Base-by-base conservation (phyloP, 2,113 vertebrate species). In the Grammomys dolichurus region DNA sequence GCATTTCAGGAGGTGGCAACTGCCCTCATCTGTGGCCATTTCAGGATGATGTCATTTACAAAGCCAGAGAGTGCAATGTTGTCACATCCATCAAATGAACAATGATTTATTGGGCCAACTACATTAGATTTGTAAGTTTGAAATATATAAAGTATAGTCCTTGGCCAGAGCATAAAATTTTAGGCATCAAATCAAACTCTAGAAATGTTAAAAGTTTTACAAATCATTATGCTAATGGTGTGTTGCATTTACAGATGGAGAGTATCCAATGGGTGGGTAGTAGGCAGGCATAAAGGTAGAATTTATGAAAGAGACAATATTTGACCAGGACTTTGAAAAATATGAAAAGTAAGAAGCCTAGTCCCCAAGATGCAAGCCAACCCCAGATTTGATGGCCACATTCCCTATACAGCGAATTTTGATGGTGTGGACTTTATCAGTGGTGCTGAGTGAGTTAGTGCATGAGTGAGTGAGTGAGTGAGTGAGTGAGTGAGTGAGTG, bases 31-130 rank as follows among this genome's bases (percentile, higher is more conserved):
- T 65, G 60, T 7, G 1, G 95, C 46, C 17, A n/a, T 20, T 76
- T 63, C 40, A 78, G 20, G 43, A 67, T 96, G 87, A 95, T 91
- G 51, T 95, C 43, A 96, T 94, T 94, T 81, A 60, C 63, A 77
- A 97, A 51, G 72, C 89, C 46, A 91, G 84, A 89, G 90, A 94
- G 72, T 84, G 20, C 40, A 70, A 36, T 76, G 46, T 73, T 91
- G 48, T 43, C 77, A 56, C 40, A 63, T 91, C 67, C 56, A 84
- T 94, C 84, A 96, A 93, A 8, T 54, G 16, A 96, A 75, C 33
- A 56, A 43, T 76, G 81, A 92, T 91, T 90, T 96, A 94, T 92
- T 90, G 33, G 48, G 58, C 43, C 20, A 65, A 91, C 7, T 26
- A 67, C 26, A 43, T 95, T 91, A 90, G 14, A 31, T 28, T 80